Evolutionary conservation across 2,113 vertebrate genomes (phyloP), one percentile per base, ranked within the genome.

Genomic region (Rhineura floridana): DNA sequence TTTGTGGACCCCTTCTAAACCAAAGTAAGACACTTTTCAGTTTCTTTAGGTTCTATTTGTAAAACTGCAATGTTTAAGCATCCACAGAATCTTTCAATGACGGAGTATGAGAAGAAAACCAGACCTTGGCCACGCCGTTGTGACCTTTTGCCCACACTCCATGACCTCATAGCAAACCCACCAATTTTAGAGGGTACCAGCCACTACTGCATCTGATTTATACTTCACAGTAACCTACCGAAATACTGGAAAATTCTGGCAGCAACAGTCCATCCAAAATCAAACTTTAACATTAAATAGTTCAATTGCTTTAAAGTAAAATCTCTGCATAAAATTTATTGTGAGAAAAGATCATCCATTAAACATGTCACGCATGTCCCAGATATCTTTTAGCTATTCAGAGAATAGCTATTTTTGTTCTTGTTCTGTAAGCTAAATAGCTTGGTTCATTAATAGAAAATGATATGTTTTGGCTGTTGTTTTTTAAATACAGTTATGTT

Each of bases 211-310:
- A 2, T 39, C 69, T 39, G 23, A 72, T 4, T 2, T 39, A 46
- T 55, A 25, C 12, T 36, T 50, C 5, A 36, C 25, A 46, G 39
- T 42, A 46, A 89, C 88, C 72, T 77, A 90, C 67, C 91, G 77
- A 93, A 92, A n/a, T 75, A 87, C 67, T 36, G 87, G 88, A 89
- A 91, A 91, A 25, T 79, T 92, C 52, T 87, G 69, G 81, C 83
- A 86, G 85, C 25, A 69, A 79, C 39, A 92, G 48, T 7, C 6
- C 89, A 63, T 77, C 48, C 91, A 89, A 86, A 69, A 15, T 73
- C n/a, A 44, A 7, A 81, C 4, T 69, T 82, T 81, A 91, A n/a
- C n/a, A n/a, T n/a, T n/a, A n/a, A n/a, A n/a, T n/a, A n/a, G n/a
- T n/a, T n/a, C n/a, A n/a, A n/a, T n/a, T n/a, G n/a, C n/a, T n/a